These are phyloP conservation scores for Sminthopsis crassicaudata DNA, from an alignment of 2,113 vertebrate species.

Conservation along the genomic window DNA sequence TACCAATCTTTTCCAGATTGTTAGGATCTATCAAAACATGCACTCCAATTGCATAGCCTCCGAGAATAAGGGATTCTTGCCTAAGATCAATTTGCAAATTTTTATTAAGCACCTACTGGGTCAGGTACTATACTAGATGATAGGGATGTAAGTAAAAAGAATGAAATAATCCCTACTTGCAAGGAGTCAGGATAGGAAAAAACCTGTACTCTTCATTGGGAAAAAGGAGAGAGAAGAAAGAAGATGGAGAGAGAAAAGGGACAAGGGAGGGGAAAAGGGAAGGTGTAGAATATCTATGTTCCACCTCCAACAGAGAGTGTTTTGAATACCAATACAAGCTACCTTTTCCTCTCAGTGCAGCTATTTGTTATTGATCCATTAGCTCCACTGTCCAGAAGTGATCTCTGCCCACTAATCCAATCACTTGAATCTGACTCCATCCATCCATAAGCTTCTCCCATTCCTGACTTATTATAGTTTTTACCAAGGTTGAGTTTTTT, in stretches of 20 bases:
- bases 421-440: background rate
- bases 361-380: background rate
- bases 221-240: background rate
- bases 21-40: background rate
- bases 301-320: background rate
- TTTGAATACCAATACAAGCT: background rate
- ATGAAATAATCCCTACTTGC: background rate
- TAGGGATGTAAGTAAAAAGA: background rate
- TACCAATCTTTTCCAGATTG: background rate
- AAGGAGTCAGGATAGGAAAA: background rate
- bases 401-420: background rate
- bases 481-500: background rate
- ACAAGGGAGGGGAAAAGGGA: background rate
- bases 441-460: background rate
- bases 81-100: background rate
- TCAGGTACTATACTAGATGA: background rate
- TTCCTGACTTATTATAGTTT: background rate
- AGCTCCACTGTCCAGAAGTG: background rate
- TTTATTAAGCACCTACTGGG: background rate
- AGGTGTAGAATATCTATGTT: background rate
- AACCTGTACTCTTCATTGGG: background rate
- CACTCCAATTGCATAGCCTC: background rate
- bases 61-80: background rate
- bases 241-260: background rate
- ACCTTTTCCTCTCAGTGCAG: background rate